Conservation (phyloP, 2,888 invertebrate genomes). For the Aromia moschata region DNA sequence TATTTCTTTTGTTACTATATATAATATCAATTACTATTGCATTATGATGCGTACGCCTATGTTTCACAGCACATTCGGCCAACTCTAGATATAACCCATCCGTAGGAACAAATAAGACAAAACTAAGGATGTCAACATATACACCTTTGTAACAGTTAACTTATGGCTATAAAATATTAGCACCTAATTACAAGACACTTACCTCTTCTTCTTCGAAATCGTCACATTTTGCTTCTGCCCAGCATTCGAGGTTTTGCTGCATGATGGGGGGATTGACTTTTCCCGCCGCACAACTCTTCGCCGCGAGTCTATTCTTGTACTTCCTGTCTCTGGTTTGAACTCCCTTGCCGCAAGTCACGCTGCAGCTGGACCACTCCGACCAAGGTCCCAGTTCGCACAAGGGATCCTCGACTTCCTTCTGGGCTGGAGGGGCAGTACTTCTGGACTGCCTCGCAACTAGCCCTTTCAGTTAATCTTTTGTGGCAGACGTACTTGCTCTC, state of each 20-base stretch:
- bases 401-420: conserved; percentile 62
- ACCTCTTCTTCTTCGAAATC: conserved; percentile 37
- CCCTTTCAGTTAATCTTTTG: conserved; percentile 67
- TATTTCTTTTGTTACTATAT: too few relatives aligned
- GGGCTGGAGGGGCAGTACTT: conserved; percentile 52
- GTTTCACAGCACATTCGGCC: too few relatives aligned
- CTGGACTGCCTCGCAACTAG: conserved; percentile 65
- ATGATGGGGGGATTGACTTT: conserved; percentile 58
- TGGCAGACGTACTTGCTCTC: conserved; percentile 70
- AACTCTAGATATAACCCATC: too few relatives aligned
- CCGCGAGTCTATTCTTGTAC: conserved; percentile 70
- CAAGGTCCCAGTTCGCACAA: conserved; percentile 78
- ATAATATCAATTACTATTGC: too few relatives aligned
- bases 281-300: conserved; percentile 71
- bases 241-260: conserved; percentile 65
- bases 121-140: too few relatives aligned
- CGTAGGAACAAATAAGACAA: too few relatives aligned
- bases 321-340: conserved; percentile 76
- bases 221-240: conserved; percentile 58
- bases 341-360: conserved; percentile 75
- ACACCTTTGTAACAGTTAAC: too few relatives aligned
- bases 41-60: too few relatives aligned
- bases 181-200: too few relatives aligned
- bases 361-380: conserved; percentile 83
- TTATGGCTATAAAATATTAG: too few relatives aligned